Percentiles rank a stretch among this genome's conserved stretches.
phyloP scores from a whole-genome alignment of 2,797 vertebrate genomes.

The Syngnathus acus region DNA sequence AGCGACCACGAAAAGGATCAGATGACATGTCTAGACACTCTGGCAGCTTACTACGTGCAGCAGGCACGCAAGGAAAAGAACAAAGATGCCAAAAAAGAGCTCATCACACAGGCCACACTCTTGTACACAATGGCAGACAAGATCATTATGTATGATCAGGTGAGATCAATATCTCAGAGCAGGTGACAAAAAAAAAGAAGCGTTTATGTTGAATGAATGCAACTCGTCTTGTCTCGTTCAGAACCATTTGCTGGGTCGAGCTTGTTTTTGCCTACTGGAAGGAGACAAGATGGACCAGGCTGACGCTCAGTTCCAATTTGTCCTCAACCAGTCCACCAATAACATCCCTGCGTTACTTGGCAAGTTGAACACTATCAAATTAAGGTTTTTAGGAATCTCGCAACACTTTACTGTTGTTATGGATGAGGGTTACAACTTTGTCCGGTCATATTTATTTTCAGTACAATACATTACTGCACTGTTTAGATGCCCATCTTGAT shows the following conservation, averaged over 20 bases:
- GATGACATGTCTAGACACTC: slow-evolving; percentile 96
- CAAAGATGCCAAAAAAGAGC: slow-evolving; percentile 98
- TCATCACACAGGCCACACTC: slow-evolving; percentile 95
- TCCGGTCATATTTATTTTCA: no score
- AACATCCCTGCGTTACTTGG: slow-evolving; percentile 97
- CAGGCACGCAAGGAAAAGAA: slow-evolving; percentile 98
- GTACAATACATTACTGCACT: no score
- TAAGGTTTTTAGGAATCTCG: neutral
- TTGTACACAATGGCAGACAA: slow-evolving; percentile 99
- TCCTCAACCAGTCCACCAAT: slow-evolving; percentile 98
- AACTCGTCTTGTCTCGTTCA: slow-evolving; percentile 50
- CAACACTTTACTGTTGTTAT: neutral
- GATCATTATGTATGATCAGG: slow-evolving; percentile 99
- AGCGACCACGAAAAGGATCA: slow-evolving; percentile 98
- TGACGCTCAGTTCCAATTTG: slow-evolving; percentile 97
- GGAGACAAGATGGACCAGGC: slow-evolving; percentile 99
- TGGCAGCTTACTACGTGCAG: slow-evolving; percentile 97
- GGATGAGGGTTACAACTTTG: neutral
- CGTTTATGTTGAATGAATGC: neutral
- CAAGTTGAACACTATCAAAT: slow-evolving; percentile 41
- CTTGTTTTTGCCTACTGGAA: slow-evolving; percentile 96
- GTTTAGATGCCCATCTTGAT: no score
- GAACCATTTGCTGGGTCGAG: slow-evolving; percentile 98
- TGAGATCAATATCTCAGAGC: slow-evolving; percentile 47
- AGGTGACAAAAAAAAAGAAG: neutral